Evolutionary conservation across 2,888 invertebrate species (phyloP), one percentile per base, ranked within the genome.

Genomic region (Himalopsyche anomala): DNA sequence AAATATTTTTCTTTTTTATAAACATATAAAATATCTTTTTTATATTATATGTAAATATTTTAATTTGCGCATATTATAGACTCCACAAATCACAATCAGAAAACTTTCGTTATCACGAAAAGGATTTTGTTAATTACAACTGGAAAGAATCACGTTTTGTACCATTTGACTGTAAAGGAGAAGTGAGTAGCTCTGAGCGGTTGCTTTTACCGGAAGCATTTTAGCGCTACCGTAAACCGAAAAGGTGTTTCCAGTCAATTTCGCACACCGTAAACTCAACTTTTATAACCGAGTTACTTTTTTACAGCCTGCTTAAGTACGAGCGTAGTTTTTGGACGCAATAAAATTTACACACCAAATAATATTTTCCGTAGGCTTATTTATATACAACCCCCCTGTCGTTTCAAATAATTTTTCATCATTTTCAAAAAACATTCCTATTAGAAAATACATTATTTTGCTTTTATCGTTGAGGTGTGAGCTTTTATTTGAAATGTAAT

Each of bases 231-330:
- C 74, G 74, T 74, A 74, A 36, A 74, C 74, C 5, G 15, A 38
- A 74, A 74, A 74, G 74, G 74, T 74, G 36, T 28, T 74, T 19
- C 74, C 74, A 74, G 74, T 74, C 74, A 74, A 74, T 74, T 74
- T 74, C 36, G 36, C 74, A 74, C 36, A 28, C 15, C 74, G 38
- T 74, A 74, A 74, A 74, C 36, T 12, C 74, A 19, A 36, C 28
- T 74, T 74, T 74, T 74, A 36, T 74, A 36, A 15, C 15, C 19
- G 36, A 74, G 28, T 74, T 19, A 62, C 28, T 69, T 36, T 74
- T 19, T 74, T 74, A 74, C 74, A 74, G 74, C 19, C 74, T 36
- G 38, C 15, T 74, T 74, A 15, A 36, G 74, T 74, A 15, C 36
- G 5, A 74, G 74, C 36, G 74, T 74, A 74, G 74, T 36, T 74